These are phyloP conservation scores for Archegozetes longisetosus DNA, from an alignment of 1,140 invertebrate genomes.

Conservation along the genomic window DNA sequence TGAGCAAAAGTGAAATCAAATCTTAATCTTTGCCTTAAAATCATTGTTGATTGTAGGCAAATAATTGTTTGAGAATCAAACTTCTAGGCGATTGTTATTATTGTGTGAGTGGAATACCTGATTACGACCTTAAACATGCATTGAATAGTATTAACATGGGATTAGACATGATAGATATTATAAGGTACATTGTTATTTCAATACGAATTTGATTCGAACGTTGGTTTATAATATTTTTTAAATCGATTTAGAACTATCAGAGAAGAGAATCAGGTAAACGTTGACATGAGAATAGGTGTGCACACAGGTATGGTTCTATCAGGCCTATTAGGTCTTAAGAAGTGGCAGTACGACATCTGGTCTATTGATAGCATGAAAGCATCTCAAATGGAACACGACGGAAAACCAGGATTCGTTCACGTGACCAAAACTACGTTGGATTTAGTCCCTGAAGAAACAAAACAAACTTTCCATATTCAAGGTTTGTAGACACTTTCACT, in stretches of 20 bases:
- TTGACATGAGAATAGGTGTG: conserved; percentile 90
- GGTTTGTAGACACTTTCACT: no score
- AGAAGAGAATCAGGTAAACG: conserved; percentile 56
- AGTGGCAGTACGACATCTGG: conserved; percentile 96
- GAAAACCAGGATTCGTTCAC: conserved; percentile 62
- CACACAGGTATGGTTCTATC: conserved; percentile 80
- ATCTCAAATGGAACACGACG: conserved; percentile 85
- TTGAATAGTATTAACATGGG: conserved; percentile 73
- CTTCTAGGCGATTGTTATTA: conserved; percentile 86
- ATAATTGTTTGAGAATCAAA: conserved; percentile 74
- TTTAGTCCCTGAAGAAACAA: not conserved
- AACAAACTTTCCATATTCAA: not conserved
- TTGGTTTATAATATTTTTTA: no score
- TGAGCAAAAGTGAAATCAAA: no score
- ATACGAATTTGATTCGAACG: no score
- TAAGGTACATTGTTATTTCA: conserved; percentile 37
- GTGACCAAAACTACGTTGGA: conserved; percentile 9
- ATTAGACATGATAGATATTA: conserved; percentile 77
- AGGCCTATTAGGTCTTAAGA: conserved; percentile 71
- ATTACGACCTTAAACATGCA: conserved; percentile 51
- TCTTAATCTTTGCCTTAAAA: no score
- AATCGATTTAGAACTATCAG: conserved; percentile 31
- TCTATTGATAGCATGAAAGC: conserved; percentile 86
- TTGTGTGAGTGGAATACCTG: conserved; percentile 63
- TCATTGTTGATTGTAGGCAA: conserved; percentile 28